Percentiles rank a stretch among this genome's conserved stretches.
Evolutionary conservation across 2,113 vertebrate species (phyloP).

Genomic region (Lophotis ruficrista): DNA sequence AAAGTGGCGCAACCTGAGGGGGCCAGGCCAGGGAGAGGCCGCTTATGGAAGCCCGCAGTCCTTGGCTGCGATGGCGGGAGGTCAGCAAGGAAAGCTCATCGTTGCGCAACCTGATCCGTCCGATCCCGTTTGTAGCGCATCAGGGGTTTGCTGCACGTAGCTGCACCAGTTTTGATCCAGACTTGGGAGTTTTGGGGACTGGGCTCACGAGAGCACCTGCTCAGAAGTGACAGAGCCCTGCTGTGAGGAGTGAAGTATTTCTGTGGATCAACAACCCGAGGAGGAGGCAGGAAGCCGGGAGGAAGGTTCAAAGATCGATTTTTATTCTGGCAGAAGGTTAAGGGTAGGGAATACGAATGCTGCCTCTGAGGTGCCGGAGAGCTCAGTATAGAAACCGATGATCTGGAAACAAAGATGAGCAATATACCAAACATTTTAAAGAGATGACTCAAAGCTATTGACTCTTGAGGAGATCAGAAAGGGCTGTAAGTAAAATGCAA

Average conservation of each 20-base stretch:
- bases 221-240: neutral
- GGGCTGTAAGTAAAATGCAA: neutral
- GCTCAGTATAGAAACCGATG: neutral
- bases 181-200: neutral
- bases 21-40: neutral
- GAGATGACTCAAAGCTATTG: conserved; percentile 18
- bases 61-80: neutral
- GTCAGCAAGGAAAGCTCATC: neutral
- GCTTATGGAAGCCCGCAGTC: rapidly evolving
- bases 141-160: rapidly evolving
- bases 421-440: neutral
- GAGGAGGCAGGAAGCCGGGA: neutral
- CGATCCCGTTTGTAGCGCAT: rapidly evolving
- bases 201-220: neutral
- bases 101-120: rapidly evolving
- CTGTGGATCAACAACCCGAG: neutral
- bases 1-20: neutral
- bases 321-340: conserved; percentile 30
- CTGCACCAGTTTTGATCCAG: neutral
- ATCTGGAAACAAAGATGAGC: conserved; percentile 27
- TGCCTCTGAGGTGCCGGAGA: neutral
- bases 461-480: neutral
- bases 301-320: neutral
- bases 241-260: neutral
- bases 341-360: neutral